Evolutionary conservation across 92 coral and sea anemone species (phyloP).

Genomic region (Bergia puertoricense): DNA sequence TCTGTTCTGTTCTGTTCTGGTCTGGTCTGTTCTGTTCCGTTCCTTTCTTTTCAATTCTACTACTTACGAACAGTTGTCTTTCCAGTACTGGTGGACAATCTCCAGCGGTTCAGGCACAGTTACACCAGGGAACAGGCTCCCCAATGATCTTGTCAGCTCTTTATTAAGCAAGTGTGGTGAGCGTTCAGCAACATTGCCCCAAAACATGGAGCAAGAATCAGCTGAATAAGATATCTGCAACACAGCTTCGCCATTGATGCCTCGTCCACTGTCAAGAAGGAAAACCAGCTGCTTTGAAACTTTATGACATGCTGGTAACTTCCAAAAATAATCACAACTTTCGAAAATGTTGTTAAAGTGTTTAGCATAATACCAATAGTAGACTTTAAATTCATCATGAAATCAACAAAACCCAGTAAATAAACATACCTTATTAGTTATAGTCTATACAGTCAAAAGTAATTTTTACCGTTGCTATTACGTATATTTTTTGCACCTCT

Average conservation of each 20-base stretch:
- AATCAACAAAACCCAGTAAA: too few relatives aligned
- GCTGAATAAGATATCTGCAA: slow-evolving; percentile 12
- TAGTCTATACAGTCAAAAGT: too few relatives aligned
- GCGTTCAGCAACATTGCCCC: slow-evolving; percentile 15
- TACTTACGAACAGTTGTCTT: slow-evolving; percentile 28
- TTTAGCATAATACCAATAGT: too few relatives aligned
- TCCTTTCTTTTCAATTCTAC: neutral
- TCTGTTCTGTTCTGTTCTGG: too few relatives aligned
- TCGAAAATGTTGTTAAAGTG: too few relatives aligned
- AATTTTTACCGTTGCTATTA: too few relatives aligned
- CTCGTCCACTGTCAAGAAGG: slow-evolving; percentile 17
- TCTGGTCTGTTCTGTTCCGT: too few relatives aligned
- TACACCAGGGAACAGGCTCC: slow-evolving; percentile 31
- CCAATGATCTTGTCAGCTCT: slow-evolving; percentile 22
- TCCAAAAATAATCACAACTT: too few relatives aligned
- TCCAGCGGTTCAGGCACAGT: slow-evolving; percentile 37
- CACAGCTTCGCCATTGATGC: slow-evolving; percentile 1
- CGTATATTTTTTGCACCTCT: too few relatives aligned
- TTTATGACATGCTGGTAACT: too few relatives aligned
- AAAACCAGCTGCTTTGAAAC: neutral
- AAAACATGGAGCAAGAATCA: neutral
- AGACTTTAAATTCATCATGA: too few relatives aligned
- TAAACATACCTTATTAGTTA: too few relatives aligned
- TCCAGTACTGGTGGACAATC: slow-evolving; percentile 40
- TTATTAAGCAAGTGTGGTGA: neutral